phyloP scores from a whole-genome alignment of 2,113 vertebrate genomes.

The Nothocercus julius region DNA sequence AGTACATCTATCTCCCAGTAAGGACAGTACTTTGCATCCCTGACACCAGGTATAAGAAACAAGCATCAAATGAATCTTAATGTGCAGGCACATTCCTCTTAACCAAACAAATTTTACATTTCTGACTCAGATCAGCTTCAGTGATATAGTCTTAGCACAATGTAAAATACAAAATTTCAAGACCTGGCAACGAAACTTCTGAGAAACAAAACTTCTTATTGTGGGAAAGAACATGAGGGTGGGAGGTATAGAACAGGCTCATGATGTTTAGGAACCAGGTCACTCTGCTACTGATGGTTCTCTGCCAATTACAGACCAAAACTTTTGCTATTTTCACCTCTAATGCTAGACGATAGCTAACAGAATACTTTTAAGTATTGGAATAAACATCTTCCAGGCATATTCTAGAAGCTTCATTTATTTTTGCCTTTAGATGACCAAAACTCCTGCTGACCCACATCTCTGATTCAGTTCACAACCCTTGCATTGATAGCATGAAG shows the following conservation, averaged over 20 bases:
- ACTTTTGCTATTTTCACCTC: not conserved
- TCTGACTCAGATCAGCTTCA: not conserved
- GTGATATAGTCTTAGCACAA: not conserved
- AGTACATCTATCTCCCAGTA: not conserved
- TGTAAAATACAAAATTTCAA: not conserved
- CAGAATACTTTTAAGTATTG: not conserved
- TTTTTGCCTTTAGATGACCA: not conserved
- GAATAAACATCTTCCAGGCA: not conserved
- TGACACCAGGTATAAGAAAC: not conserved
- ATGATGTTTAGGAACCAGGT: not conserved
- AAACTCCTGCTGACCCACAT: not conserved
- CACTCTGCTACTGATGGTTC: not conserved
- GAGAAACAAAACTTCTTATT: not conserved
- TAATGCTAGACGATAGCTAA: not conserved
- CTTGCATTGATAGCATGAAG: not conserved
- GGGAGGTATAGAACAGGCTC: not conserved
- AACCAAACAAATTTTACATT: not conserved
- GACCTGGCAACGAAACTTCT: not conserved
- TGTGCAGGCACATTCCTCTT: not conserved
- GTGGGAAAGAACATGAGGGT: not conserved
- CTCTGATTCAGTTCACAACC: not conserved
- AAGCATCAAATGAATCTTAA: not conserved
- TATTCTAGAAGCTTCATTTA: not conserved
- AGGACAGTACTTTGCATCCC: not conserved
- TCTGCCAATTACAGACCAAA: not conserved